Conservation (phyloP, 2,797 vertebrate genomes). For the Sebastolobus altivelis region DNA sequence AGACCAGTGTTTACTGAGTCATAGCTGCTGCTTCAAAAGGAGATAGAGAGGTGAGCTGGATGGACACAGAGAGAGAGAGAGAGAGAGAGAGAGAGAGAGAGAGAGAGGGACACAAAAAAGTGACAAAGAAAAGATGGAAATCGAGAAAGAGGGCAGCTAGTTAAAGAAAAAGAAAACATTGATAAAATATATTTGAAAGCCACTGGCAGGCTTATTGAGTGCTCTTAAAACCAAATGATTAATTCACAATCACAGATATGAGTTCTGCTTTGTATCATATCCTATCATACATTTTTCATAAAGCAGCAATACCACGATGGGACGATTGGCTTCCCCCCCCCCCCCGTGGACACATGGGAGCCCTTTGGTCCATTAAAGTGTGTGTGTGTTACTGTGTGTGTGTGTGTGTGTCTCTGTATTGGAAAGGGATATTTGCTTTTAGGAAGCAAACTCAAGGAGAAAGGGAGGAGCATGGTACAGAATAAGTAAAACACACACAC, state of each 20-base stretch:
- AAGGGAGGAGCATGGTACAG: conserved; percentile 30
- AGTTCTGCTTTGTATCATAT: conserved; percentile 79
- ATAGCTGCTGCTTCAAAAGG: conserved; percentile 22
- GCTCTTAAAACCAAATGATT: conserved; percentile 76
- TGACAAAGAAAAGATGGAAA: neutral
- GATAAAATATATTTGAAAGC: conserved; percentile 28
- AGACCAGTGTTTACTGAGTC: conserved; percentile 49
- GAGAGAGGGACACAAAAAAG: neutral
- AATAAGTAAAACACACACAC: conserved; percentile 41
- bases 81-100: conserved; percentile 29
- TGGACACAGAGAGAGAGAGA: neutral
- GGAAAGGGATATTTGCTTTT: conserved; percentile 65
- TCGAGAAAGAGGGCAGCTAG: neutral
- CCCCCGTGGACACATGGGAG: conserved; percentile 58
- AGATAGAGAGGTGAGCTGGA: conserved; percentile 22
- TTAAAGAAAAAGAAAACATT: conserved; percentile 13
- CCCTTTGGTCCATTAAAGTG: conserved; percentile 76
- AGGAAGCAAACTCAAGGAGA: conserved; percentile 47
- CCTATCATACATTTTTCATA: conserved; percentile 86
- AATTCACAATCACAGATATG: conserved; percentile 76
- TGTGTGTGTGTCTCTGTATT: conserved; percentile 16
- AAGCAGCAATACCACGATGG: conserved; percentile 56
- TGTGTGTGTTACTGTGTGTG: conserved; percentile 9
- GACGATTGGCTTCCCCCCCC: conserved; percentile 52
- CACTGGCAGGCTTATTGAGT: conserved; percentile 26